Evolutionary conservation across 1,140 invertebrate genomes (phyloP).

Genomic region (Leptonema lineaticorne): DNA sequence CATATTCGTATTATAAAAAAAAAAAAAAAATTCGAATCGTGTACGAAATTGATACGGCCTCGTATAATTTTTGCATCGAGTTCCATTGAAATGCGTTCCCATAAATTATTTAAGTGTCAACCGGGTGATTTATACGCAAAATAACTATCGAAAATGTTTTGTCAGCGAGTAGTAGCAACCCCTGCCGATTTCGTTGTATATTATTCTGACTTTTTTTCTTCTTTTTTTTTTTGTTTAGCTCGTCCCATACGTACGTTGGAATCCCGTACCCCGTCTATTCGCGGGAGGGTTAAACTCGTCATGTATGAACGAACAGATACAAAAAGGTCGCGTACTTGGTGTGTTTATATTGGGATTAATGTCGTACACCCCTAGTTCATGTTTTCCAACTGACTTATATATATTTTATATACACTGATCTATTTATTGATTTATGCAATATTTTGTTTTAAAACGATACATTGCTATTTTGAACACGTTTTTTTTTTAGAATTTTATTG

Average conservation of each 20-base stretch:
- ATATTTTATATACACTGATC: too few species aligned
- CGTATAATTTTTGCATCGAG: conserved; percentile 18
- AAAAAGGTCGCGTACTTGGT: conserved; percentile 20
- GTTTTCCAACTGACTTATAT: too few species aligned
- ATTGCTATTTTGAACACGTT: too few species aligned
- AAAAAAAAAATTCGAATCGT: background rate
- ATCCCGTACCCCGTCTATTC: conserved; percentile 1
- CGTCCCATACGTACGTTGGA: conserved; percentile 14
- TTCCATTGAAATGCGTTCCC: conserved; percentile 18
- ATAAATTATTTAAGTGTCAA: conserved; percentile 27
- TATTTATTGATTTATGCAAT: too few species aligned
- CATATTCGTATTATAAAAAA: background rate
- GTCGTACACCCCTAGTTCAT: conserved; percentile 20
- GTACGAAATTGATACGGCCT: background rate
- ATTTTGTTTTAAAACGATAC: too few species aligned
- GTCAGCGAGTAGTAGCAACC: conserved; percentile 29
- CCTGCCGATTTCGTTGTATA: too few species aligned
- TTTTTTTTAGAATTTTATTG: too few species aligned
- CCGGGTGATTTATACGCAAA: conserved; percentile 25
- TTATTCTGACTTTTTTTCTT: background rate
- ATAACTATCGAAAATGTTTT: conserved; percentile 33
- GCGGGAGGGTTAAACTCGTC: conserved; percentile 25
- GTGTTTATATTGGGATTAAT: conserved; percentile 32
- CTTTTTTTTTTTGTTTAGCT: background rate
- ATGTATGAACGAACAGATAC: conserved; percentile 30